These are phyloP conservation scores for Hemibagrus guttatus DNA, from an alignment of 2,797 vertebrate species.

Conservation along the genomic window DNA sequence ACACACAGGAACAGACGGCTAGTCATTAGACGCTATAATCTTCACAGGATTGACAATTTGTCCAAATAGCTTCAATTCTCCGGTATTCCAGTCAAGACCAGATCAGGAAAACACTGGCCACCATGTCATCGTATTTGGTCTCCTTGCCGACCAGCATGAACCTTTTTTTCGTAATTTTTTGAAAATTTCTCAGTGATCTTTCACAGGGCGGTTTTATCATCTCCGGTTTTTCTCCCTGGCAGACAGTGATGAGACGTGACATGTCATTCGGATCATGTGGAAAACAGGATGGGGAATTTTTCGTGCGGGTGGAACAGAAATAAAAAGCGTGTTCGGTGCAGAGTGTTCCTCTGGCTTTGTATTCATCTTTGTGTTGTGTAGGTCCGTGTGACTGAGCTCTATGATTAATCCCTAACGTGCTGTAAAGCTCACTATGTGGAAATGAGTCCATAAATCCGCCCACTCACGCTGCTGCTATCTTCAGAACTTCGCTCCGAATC, in stretches of 20 bases:
- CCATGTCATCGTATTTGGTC: neutral
- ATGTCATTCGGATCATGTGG: neutral
- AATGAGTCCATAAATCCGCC: neutral
- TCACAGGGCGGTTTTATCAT: neutral
- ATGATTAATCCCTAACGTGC: neutral
- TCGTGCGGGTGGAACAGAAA: neutral
- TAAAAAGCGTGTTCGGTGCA: too few relatives aligned
- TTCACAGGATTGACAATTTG: neutral
- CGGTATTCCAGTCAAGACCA: neutral
- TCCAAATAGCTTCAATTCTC: neutral
- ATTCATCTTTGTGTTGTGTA: neutral
- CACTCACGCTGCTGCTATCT: slow-evolving; percentile 6
- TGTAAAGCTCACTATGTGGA: neutral
- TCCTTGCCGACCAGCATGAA: neutral
- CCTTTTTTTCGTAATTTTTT: neutral
- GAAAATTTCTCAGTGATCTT: slow-evolving; percentile 4
- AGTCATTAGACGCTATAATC: neutral
- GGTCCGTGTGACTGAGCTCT: neutral
- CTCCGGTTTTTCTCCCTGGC: neutral
- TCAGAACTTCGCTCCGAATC: slow-evolving; percentile 16
- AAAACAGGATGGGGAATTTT: neutral
- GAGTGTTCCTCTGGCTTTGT: neutral
- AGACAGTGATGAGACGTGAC: slow-evolving; percentile 32
- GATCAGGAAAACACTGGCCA: neutral
- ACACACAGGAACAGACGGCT: neutral